These are phyloP conservation scores for Sarcophilus harrisii DNA, from an alignment of 2,797 vertebrate species.

Conservation along the genomic window DNA sequence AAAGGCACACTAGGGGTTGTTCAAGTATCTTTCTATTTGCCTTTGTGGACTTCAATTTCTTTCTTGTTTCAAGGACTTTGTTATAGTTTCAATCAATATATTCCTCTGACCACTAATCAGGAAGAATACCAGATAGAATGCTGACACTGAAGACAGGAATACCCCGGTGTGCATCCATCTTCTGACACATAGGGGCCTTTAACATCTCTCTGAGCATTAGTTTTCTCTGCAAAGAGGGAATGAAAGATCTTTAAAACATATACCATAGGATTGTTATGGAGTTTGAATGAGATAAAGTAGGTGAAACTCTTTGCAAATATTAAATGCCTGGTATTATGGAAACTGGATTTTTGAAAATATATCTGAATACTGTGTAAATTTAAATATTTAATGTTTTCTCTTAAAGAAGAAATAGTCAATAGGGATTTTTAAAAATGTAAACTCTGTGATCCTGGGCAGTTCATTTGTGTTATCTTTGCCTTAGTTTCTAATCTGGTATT, in stretches of 20 bases:
- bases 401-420: not conserved
- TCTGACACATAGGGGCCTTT: not conserved
- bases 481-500: not conserved
- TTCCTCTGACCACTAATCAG: not conserved
- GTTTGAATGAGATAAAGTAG: not conserved
- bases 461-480: not conserved
- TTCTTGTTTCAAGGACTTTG: not conserved
- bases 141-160: not conserved
- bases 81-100: not conserved
- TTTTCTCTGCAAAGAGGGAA: not conserved
- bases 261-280: not conserved
- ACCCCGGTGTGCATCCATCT: not conserved
- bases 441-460: not conserved
- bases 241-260: not conserved
- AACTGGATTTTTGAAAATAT: not conserved
- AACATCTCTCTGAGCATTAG: not conserved
- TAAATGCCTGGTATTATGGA: not conserved
- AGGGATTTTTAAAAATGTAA: not conserved
- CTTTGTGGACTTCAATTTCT: not conserved
- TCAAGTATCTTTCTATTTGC: not conserved
- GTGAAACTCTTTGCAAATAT: not conserved
- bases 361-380: not conserved
- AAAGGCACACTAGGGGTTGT: not conserved
- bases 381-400: not conserved
- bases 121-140: not conserved